Evolutionary conservation across 2,888 invertebrate species (phyloP).

Genomic region (Drosophila barbarae): DNA sequence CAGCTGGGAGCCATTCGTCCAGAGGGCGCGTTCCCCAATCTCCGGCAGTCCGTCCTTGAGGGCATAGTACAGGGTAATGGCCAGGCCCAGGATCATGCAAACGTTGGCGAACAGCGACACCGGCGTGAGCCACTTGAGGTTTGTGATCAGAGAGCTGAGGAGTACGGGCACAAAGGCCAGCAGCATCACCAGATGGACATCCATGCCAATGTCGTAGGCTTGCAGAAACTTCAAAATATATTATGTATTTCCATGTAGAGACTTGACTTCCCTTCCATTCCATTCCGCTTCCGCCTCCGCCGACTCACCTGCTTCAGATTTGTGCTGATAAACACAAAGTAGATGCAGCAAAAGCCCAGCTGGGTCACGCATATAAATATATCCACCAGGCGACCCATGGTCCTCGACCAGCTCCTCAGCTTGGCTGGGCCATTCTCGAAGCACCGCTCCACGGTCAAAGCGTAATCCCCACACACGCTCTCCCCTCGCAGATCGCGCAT

Average conservation of each 20-base stretch:
- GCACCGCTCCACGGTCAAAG: slow-evolving; percentile 89
- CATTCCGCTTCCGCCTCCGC: neutral
- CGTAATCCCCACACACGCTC: slow-evolving; percentile 85
- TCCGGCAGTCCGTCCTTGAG: slow-evolving; percentile 87
- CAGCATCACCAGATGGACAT: slow-evolving; percentile 87
- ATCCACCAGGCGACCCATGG: slow-evolving; percentile 88
- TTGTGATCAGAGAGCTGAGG: slow-evolving; percentile 87
- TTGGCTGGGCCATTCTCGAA: slow-evolving; percentile 87
- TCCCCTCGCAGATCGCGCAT: slow-evolving; percentile 83
- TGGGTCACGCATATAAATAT: slow-evolving; percentile 96
- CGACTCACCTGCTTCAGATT: slow-evolving; percentile 87
- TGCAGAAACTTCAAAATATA: slow-evolving; percentile 83
- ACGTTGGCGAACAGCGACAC: slow-evolving; percentile 89
- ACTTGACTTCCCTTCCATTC: too few relatives aligned
- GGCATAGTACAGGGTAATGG: slow-evolving; percentile 88
- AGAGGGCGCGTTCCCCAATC: slow-evolving; percentile 81
- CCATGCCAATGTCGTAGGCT: slow-evolving; percentile 83
- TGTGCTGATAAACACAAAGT: slow-evolving; percentile 95
- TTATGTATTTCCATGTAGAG: neutral
- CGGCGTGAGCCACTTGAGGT: slow-evolving; percentile 88
- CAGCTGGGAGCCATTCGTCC: slow-evolving; percentile 83
- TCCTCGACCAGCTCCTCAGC: slow-evolving; percentile 83
- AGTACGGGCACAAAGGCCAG: slow-evolving; percentile 87
- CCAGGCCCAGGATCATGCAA: slow-evolving; percentile 85
- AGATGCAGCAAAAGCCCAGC: slow-evolving; percentile 98